Conservation (phyloP, 2,797 vertebrate genomes). For the Tympanoctomys barrerae region DNA sequence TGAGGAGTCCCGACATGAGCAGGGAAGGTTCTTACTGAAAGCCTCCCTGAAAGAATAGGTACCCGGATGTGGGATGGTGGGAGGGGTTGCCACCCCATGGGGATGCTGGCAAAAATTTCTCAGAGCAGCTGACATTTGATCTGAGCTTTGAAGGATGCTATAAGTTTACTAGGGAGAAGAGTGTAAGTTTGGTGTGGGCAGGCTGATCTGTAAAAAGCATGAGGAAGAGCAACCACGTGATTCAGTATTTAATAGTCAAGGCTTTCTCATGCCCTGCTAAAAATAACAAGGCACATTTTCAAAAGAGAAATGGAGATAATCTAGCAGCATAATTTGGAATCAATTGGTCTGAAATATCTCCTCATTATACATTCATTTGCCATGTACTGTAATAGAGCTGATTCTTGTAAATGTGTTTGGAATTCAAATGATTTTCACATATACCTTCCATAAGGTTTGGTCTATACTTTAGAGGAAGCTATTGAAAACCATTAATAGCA, state of each 20-base stretch:
- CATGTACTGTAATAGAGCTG: slow-evolving; percentile 70
- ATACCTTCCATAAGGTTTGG: slow-evolving; percentile 62
- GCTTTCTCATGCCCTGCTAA: slow-evolving; percentile 58
- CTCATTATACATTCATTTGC: slow-evolving; percentile 82
- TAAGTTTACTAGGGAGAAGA: neutral
- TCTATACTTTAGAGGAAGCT: slow-evolving; percentile 75
- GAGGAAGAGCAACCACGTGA: neutral
- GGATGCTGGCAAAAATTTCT: neutral
- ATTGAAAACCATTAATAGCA: slow-evolving; percentile 84
- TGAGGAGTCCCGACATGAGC: neutral
- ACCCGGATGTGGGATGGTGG: neutral
- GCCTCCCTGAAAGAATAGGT: neutral
- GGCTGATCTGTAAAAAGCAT: neutral
- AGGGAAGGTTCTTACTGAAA: neutral
- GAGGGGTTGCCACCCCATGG: neutral
- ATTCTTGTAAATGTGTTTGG: slow-evolving; percentile 72
- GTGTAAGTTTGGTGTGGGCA: neutral
- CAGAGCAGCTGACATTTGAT: neutral
- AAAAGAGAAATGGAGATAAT: slow-evolving; percentile 83
- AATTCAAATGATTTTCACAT: slow-evolving; percentile 77
- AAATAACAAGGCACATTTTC: slow-evolving; percentile 75
- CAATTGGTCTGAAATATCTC: slow-evolving; percentile 75
- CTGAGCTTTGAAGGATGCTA: neutral
- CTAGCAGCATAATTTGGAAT: slow-evolving; percentile 77
- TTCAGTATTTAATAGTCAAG: slow-evolving; percentile 17